These are phyloP conservation scores for Tapera naevia DNA, from an alignment of 2,797 vertebrate genomes.

Conservation along the genomic window DNA sequence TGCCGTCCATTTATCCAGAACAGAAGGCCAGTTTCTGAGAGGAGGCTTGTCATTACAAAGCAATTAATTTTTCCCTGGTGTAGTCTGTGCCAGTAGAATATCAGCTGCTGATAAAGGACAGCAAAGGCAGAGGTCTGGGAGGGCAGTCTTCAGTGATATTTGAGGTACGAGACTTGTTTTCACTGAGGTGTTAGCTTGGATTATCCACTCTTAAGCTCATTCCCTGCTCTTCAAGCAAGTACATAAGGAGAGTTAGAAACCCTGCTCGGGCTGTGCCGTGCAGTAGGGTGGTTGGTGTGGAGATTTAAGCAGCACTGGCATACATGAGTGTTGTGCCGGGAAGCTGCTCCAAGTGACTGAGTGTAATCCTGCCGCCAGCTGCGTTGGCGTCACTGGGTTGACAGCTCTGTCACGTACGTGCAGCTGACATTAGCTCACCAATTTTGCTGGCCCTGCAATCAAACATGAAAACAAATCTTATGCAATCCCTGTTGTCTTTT, in stretches of 20 bases:
- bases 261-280: fast-evolving
- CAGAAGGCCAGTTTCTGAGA: not conserved
- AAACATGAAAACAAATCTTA: not conserved
- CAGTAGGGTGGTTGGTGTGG: fast-evolving
- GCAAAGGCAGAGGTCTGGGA: not conserved
- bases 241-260: fast-evolving
- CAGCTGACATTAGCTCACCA: not conserved
- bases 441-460: not conserved
- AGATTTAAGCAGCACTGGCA: not conserved
- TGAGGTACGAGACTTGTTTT: slow-evolving; percentile 12
- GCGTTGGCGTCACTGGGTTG: not conserved
- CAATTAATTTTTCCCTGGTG: not conserved
- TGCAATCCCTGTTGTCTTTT: fast-evolving
- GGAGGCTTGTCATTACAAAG: not conserved
- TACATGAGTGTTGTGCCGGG: fast-evolving
- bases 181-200: not conserved
- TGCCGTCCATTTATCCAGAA: not conserved
- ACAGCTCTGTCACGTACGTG: fast-evolving
- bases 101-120: not conserved
- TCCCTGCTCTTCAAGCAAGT: not conserved
- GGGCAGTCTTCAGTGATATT: not conserved
- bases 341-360: fast-evolving
- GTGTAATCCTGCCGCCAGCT: not conserved
- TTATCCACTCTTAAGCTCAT: slow-evolving; percentile 24
- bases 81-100: not conserved